Evolutionary conservation across 1,140 invertebrate species (phyloP), one percentile per base, ranked within the genome.

Genomic region (Drosophila auraria): DNA sequence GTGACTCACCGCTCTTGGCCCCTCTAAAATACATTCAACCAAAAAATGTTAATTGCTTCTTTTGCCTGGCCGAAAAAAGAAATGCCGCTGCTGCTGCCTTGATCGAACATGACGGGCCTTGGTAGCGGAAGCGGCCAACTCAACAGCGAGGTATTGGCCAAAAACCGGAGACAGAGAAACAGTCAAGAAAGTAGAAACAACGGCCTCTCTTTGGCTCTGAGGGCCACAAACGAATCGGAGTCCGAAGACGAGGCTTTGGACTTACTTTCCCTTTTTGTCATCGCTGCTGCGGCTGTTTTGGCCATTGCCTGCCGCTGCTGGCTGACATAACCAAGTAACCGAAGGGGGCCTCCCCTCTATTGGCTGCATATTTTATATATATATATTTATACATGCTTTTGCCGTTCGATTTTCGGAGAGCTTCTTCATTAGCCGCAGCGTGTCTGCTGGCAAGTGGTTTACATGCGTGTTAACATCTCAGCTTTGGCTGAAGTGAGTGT

Each of bases 241-340:
- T 54, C 54, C 65, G 62, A 82, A 82, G 80, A 71, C 81, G 83
- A 77, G 61, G 78, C 78, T 84, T 84, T 87, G 81, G 69, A 84
- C 84, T 87, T 87, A 87, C 84, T 87, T 87, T 87, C 84, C 86
- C 86, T 87, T 87, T 87, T 89, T 81, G 81, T 78, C 73, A 79
- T 84, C 82, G 68, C 61, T 62, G 71, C 49, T 62, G 72, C 49
- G 47, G 12, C 51, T 49, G 65, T 71, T 50, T 61, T 50, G 68
- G 68, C 45, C 56, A 44, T 49, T 62, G 64, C 57, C 40, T 50
- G 53, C 30, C 25, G 49, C 25, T 8, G 62, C 42, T 47, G 38
- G 78, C 86, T 87, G 86, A 87, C 84, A 89, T 87, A 89, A 87
- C 82, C 63, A 81, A 78, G 57, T 66, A 45, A 49, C 61, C 30